Conservation (phyloP, 2,797 vertebrate species). For the Myiothlypis coronata region DNA sequence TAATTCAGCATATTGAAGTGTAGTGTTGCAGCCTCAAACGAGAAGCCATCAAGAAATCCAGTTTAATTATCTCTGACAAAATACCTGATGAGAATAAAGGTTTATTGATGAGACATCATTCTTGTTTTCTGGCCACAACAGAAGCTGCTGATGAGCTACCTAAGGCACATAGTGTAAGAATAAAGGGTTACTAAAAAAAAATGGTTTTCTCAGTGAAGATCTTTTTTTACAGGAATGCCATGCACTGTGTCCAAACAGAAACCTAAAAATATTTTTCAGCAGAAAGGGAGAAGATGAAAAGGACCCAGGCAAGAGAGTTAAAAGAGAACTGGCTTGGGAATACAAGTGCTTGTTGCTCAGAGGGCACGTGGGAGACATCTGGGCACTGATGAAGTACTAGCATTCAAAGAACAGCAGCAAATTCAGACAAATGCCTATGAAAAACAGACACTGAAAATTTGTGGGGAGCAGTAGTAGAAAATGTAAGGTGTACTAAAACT, state of each 20-base stretch:
- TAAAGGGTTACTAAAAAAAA: neutral
- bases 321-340: neutral
- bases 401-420: neutral
- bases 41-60: neutral
- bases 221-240: neutral
- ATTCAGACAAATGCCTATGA: neutral
- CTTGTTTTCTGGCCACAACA: neutral
- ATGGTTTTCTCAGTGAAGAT: neutral
- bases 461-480: neutral
- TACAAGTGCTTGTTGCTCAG: neutral
- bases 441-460: neutral
- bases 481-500: neutral
- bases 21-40: neutral
- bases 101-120: neutral
- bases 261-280: neutral
- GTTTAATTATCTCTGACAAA: neutral
- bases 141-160: neutral
- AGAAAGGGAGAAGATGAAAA: neutral
- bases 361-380: neutral
- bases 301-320: neutral
- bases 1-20: neutral
- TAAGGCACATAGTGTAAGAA: neutral
- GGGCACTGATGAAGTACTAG: neutral
- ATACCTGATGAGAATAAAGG: neutral
- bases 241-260: neutral